Base-by-base conservation (phyloP, 2,888 invertebrate genomes). In the Galerucella pusilla region DNA sequence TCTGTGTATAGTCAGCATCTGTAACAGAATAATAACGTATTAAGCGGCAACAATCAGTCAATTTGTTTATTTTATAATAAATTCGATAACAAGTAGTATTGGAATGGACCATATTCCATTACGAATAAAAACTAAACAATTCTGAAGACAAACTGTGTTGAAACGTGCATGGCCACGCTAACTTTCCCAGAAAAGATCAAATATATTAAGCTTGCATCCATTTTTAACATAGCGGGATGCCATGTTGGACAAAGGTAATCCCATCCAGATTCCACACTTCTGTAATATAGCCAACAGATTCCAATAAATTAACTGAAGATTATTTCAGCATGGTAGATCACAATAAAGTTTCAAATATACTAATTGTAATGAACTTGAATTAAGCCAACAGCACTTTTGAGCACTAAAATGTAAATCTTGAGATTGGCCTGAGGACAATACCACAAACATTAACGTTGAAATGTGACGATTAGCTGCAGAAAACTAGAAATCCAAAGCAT, bases 281-380 rank as follows among this genome's bases (percentile, higher is more conserved):
- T 28, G 28, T n/a, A n/a, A n/a, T n/a, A n/a, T n/a, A n/a, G n/a
- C n/a, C n/a, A n/a, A n/a, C n/a, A n/a, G n/a, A 28, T 28, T 3
- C 28, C 3, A 28, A 28, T 28, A 28, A 28, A 28, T 28, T 28
- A 1, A 28, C 28, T 28, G 28, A 28, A 28, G 28, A 28, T 28
- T 1, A 28, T 68, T 35, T 57, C 68, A 28, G 68, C 35, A 1
- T 68, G n/a, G 35, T n/a, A 59, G 68, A 57, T 57, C 57, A 68
- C 57, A 68, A 59, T 28, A 4, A 68, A 68, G 59, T 57, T 68
- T 35, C 5, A 59, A 35, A 68, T 68, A 28, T 5, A 54, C 59
- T 59, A 68, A 68, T 68, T 25, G 54, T 20, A 67, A 67, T 67
- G 28, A 67, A 67, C 52, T 67, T 67, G 28, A 67, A 67, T 67